phyloP scores from a whole-genome alignment of 1,140 invertebrate genomes.

The Drosophila triauraria region DNA sequence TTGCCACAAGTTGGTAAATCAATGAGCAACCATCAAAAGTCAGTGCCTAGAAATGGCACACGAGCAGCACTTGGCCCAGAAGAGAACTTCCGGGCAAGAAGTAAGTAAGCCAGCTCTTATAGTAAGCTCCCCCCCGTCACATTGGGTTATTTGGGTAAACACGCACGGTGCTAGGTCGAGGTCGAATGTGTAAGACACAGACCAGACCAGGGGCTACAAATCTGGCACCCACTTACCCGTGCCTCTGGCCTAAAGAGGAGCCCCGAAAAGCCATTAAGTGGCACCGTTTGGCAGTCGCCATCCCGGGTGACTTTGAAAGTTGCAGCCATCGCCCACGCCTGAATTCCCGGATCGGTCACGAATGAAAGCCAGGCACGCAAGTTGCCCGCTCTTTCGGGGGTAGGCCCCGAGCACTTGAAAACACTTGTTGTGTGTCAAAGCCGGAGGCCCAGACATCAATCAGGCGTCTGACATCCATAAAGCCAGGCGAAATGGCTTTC shows the following conservation, averaged over 20 bases:
- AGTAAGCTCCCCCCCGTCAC: slow-evolving; percentile 1
- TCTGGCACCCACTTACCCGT: slow-evolving; percentile 54
- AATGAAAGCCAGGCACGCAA: slow-evolving; percentile 74
- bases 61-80: slow-evolving; percentile 32
- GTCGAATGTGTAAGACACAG: slow-evolving; percentile 59
- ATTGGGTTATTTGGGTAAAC: slow-evolving; percentile 63
- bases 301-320: slow-evolving; percentile 71
- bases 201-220: slow-evolving; percentile 42
- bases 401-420: slow-evolving; percentile 61
- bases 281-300: slow-evolving; percentile 54
- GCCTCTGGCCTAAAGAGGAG: slow-evolving; percentile 9
- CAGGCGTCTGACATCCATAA: slow-evolving; percentile 56
- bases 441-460: slow-evolving; percentile 57
- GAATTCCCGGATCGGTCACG: slow-evolving; percentile 11
- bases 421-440: slow-evolving; percentile 77
- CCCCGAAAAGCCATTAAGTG: slow-evolving; percentile 51
- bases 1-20: slow-evolving; percentile 19
- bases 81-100: slow-evolving; percentile 42
- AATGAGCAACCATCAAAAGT: slow-evolving; percentile 30
- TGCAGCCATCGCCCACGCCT: slow-evolving; percentile 43
- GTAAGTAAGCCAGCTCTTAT: slow-evolving; percentile 27
- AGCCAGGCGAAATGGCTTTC: slow-evolving; percentile 47
- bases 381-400: slow-evolving; percentile 21
- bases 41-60: slow-evolving; percentile 28
- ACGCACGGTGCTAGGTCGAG: slow-evolving; percentile 73